phyloP scores from a whole-genome alignment of 2,113 vertebrate species.

The Psilopogon haemacephalus region DNA sequence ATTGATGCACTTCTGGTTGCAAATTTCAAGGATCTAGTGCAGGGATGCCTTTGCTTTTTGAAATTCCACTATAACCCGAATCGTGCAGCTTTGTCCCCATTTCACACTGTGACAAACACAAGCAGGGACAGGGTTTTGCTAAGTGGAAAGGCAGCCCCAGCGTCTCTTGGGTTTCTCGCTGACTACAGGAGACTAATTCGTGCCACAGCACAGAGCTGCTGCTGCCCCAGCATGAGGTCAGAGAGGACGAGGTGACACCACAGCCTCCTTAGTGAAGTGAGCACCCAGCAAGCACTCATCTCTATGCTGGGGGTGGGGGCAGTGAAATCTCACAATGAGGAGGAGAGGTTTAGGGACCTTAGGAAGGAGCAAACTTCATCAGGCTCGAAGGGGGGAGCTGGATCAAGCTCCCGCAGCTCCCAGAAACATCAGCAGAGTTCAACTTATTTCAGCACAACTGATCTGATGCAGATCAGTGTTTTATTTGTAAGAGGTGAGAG shows the following conservation, averaged over 20 bases:
- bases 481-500: rapidly evolving
- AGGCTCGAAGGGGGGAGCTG: not conserved
- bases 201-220: not conserved
- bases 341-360: rapidly evolving
- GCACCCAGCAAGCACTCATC: not conserved
- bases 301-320: rapidly evolving
- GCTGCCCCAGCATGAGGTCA: not conserved
- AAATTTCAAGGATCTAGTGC: not conserved
- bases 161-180: not conserved
- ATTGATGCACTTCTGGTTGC: rapidly evolving
- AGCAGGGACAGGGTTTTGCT: no score
- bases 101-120: not conserved
- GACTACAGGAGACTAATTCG: rapidly evolving
- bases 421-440: rapidly evolving
- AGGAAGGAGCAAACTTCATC: not conserved
- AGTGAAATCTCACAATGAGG: rapidly evolving
- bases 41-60: rapidly evolving
- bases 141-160: not conserved
- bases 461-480: rapidly evolving
- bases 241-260: not conserved
- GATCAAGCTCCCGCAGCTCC: not conserved
- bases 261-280: not conserved
- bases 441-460: rapidly evolving
- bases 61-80: rapidly evolving
- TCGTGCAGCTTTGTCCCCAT: rapidly evolving